These are phyloP conservation scores for Lophotis ruficrista DNA, from an alignment of 2,113 vertebrate species.

Conservation along the genomic window DNA sequence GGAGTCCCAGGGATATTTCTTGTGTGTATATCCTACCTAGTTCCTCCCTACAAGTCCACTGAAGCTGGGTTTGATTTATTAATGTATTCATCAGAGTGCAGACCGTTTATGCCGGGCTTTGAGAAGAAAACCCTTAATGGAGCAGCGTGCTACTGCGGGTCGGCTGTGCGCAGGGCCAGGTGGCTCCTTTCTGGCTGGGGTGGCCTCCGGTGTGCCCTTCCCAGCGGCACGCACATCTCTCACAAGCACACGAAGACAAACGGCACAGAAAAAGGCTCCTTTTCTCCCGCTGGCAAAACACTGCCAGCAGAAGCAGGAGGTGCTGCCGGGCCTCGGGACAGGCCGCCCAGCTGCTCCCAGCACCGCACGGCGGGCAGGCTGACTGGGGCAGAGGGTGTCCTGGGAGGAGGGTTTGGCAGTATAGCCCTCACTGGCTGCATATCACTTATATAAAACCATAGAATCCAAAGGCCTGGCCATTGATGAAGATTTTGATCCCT, in stretches of 20 bases:
- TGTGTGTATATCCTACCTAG: background rate
- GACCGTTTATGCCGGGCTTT: background rate
- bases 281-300: background rate
- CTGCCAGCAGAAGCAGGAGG: background rate
- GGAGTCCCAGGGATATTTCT: background rate
- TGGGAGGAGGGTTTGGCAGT: background rate
- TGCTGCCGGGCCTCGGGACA: rapidly evolving
- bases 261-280: background rate
- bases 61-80: background rate
- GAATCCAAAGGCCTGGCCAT: background rate
- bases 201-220: background rate
- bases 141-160: background rate
- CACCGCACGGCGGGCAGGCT: background rate
- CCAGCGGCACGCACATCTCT: background rate
- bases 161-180: background rate
- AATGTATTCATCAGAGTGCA: background rate
- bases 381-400: background rate
- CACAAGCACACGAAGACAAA: background rate
- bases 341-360: background rate
- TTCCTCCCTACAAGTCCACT: background rate
- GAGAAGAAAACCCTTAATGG: background rate
- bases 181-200: background rate
- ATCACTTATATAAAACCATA: too few relatives aligned
- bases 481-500: background rate
- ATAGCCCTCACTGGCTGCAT: too few relatives aligned